phyloP scores from a whole-genome alignment of 2,113 vertebrate genomes.

The Tonatia bakeri region DNA sequence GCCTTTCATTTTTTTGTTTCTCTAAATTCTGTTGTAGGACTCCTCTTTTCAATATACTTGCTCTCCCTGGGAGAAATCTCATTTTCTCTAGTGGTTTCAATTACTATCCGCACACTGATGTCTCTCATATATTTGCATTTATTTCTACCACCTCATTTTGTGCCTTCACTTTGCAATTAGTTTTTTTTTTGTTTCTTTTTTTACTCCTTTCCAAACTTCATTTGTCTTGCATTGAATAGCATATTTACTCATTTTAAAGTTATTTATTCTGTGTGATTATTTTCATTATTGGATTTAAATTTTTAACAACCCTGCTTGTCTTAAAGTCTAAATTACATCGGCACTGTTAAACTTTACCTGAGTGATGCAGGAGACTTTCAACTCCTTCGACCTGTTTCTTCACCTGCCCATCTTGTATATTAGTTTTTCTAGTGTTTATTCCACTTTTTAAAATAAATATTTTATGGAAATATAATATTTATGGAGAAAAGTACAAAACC shows the following conservation, averaged over 20 bases:
- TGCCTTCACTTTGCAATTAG: background rate
- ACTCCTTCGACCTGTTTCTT: background rate
- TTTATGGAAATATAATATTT: background rate
- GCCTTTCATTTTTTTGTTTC: constrained; percentile 29
- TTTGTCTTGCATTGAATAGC: background rate
- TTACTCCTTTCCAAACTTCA: background rate
- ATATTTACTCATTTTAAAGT: constrained; percentile 2
- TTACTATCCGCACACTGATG: constrained; percentile 32
- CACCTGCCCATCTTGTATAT: background rate
- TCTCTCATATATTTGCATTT: constrained; percentile 45
- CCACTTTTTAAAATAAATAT: background rate
- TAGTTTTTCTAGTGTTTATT: background rate
- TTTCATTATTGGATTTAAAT: background rate
- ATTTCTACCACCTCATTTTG: constrained; percentile 46
- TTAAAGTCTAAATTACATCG: background rate
- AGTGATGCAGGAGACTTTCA: background rate
- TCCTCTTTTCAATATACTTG: constrained; percentile 4
- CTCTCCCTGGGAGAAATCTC: constrained; percentile 54
- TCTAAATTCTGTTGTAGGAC: background rate
- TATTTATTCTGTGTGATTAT: background rate
- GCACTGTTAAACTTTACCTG: background rate
- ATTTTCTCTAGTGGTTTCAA: constrained; percentile 60
- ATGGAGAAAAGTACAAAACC: background rate
- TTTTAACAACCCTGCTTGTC: constrained; percentile 11
- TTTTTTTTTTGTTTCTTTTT: constrained; percentile 10